A percentile compares a stretch with the other conserved stretches of the same genome.
These are phyloP conservation scores for Sycobia sp. DNA, from an alignment of 1,140 invertebrate species.

Conservation along the genomic window DNA sequence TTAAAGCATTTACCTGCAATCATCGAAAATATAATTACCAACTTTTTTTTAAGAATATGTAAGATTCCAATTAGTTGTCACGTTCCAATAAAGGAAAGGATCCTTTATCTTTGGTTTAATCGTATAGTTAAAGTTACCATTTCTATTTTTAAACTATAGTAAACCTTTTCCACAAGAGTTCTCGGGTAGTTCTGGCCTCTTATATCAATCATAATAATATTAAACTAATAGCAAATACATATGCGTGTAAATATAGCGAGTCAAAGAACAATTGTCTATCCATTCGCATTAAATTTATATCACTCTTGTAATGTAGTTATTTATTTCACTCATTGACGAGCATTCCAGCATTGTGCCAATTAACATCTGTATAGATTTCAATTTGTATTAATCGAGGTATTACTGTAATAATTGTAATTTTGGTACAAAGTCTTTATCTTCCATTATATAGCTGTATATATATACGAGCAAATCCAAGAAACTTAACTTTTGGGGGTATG, in stretches of 20 bases:
- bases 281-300: conserved; percentile 1
- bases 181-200: neutral
- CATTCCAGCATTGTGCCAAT: conserved; percentile 17
- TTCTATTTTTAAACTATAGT: conserved; percentile 21
- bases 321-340: conserved; percentile 6
- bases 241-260: conserved; percentile 8
- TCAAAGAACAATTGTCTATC: neutral
- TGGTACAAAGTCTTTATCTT: conserved; percentile 10
- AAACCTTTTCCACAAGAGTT: neutral
- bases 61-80: no score
- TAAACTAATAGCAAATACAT: conserved; percentile 6
- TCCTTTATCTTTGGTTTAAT: conserved; percentile 7
- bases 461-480: no score
- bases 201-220: neutral
- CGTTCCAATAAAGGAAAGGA: neutral
- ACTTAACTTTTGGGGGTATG: no score
- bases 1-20: no score
- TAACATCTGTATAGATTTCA: conserved; percentile 2
- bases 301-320: conserved; percentile 6
- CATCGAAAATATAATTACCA: no score
- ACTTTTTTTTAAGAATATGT: no score
- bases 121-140: conserved; percentile 31
- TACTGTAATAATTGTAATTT: neutral
- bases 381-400: neutral
- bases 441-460: no score